These are phyloP conservation scores for Phragmatobia fuliginosa DNA, from an alignment of 2,888 invertebrate genomes.

Conservation along the genomic window DNA sequence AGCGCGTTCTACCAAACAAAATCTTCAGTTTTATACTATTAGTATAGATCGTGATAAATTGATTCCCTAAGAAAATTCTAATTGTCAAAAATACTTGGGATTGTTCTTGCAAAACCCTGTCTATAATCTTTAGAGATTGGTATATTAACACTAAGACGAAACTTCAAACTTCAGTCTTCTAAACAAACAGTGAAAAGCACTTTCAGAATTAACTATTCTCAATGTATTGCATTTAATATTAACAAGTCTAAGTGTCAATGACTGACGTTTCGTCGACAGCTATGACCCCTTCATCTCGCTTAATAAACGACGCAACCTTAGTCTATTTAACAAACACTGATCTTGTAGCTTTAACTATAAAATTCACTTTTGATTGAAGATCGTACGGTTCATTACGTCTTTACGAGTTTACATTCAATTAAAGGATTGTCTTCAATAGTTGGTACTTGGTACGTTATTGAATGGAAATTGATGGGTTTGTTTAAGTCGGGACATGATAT, in stretches of 20 bases:
- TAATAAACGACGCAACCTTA: slow-evolving; percentile 55
- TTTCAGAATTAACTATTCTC: slow-evolving; percentile 33
- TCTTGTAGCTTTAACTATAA: slow-evolving; percentile 39
- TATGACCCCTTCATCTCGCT: slow-evolving; percentile 61
- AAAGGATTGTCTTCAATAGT: slow-evolving; percentile 59
- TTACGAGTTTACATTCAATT: slow-evolving; percentile 71
- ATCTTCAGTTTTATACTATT: too few species aligned
- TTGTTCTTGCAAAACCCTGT: background rate
- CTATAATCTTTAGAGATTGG: background rate
- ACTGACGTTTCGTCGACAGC: slow-evolving; percentile 55
- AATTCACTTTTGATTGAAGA: slow-evolving; percentile 47
- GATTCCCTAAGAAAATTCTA: too few species aligned
- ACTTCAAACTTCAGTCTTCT: background rate
- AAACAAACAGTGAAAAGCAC: slow-evolving; percentile 30
- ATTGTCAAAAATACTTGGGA: background rate
- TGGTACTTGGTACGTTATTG: slow-evolving; percentile 43
- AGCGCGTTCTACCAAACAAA: too few species aligned
- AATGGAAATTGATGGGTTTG: slow-evolving; percentile 47
- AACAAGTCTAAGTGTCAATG: slow-evolving; percentile 54
- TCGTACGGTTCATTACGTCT: slow-evolving; percentile 60
- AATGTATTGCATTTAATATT: slow-evolving; percentile 31
- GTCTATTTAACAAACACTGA: slow-evolving; percentile 36
- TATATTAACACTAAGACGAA: background rate
- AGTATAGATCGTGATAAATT: too few species aligned
- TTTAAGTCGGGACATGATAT: slow-evolving; percentile 40